phyloP scores from a whole-genome alignment of 2,888 invertebrate species.

The Apodemia duryi region DNA sequence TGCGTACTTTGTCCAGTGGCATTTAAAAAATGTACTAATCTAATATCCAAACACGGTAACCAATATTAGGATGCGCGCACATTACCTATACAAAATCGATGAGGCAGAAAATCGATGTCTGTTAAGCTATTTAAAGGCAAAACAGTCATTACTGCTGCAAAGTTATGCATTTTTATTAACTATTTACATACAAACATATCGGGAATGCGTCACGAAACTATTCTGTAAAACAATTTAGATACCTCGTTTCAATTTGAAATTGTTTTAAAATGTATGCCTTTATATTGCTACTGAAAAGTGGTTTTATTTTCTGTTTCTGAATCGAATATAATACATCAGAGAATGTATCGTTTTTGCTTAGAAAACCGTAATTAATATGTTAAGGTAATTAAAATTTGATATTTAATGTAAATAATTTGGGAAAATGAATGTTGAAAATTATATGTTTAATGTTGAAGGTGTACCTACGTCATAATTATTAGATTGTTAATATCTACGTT shows the following conservation, averaged over 20 bases:
- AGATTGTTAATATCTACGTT: neutral
- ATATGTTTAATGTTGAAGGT: neutral
- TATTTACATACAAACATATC: constrained; percentile 27
- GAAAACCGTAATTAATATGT: constrained; percentile 5
- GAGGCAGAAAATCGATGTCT: constrained; percentile 62
- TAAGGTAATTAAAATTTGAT: neutral
- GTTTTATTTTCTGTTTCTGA: neutral
- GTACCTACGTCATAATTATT: neutral
- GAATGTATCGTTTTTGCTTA: neutral
- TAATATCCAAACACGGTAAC: neutral
- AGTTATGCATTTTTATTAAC: constrained; percentile 29
- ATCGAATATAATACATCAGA: neutral
- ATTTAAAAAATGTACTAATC: neutral
- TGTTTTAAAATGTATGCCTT: neutral
- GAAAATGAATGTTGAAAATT: neutral
- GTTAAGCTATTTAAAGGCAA: constrained; percentile 36
- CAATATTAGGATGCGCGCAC: neutral
- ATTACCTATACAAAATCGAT: constrained; percentile 40
- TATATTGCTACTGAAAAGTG: neutral
- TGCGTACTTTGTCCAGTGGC: neutral
- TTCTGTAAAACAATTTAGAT: neutral
- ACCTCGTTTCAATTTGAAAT: neutral
- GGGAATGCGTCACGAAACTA: constrained; percentile 4
- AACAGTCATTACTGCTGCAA: constrained; percentile 29
- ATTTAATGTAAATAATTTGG: neutral